A percentile compares a stretch with the other conserved stretches of the same genome.
These are phyloP conservation scores for Ctenopoma multispine DNA, from an alignment of 2,797 vertebrate species.

Conservation along the genomic window DNA sequence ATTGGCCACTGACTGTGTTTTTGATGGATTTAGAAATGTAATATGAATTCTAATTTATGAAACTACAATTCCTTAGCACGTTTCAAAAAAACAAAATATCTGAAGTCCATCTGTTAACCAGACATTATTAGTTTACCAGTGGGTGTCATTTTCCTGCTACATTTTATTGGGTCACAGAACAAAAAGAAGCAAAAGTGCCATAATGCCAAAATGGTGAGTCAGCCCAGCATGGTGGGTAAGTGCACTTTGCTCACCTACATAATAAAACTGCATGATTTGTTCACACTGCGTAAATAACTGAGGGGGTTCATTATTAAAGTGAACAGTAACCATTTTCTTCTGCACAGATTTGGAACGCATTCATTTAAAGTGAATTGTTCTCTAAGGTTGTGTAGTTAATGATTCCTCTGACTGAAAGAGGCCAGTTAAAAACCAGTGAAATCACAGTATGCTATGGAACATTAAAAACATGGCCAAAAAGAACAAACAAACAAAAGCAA, in stretches of 20 bases:
- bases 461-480: constrained; percentile 6
- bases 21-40: neutral
- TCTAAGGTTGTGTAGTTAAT: neutral
- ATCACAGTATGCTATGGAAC: neutral
- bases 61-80: neutral
- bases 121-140: constrained; percentile 19
- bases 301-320: constrained; percentile 26
- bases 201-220: constrained; percentile 23
- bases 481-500: too few relatives aligned
- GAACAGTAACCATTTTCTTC: constrained; percentile 11
- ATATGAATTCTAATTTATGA: neutral
- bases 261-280: constrained; percentile 21
- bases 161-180: constrained; percentile 2
- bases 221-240: neutral
- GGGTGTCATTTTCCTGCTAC: neutral
- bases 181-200: constrained; percentile 9
- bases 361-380: constrained; percentile 15
- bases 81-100: neutral
- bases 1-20: neutral
- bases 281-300: constrained; percentile 22
- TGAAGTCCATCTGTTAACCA: neutral
- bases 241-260: constrained; percentile 20
- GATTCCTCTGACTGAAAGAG: constrained; percentile 9
- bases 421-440: neutral
- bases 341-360: constrained; percentile 13